phyloP scores from a whole-genome alignment of 2,113 vertebrate species.

The Carollia perspicillata region DNA sequence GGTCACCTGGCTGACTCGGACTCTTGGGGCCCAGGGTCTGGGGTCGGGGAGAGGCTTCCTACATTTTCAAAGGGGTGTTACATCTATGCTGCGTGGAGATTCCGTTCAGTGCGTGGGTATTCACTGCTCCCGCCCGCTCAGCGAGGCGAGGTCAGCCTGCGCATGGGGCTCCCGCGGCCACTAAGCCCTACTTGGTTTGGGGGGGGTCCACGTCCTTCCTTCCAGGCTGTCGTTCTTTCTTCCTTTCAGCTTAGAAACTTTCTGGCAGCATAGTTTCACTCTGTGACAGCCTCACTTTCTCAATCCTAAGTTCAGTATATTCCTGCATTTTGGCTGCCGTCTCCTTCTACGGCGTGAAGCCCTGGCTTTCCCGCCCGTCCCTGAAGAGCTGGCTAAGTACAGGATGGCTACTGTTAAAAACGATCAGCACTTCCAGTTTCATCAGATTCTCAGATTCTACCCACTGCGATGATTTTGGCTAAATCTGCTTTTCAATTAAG shows the following conservation, averaged over 20 bases:
- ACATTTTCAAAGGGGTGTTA: background rate
- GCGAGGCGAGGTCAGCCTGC: no score
- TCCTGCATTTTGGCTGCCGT: no score
- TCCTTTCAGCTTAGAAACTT: background rate
- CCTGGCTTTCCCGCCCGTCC: background rate
- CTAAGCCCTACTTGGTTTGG: background rate
- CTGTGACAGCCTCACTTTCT: background rate
- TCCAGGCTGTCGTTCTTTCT: background rate
- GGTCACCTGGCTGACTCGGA: background rate
- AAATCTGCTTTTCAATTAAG: background rate
- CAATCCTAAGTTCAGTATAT: background rate
- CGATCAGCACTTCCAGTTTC: background rate
- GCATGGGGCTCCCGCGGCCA: background rate
- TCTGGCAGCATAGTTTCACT: background rate
- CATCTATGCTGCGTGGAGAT: rapidly evolving
- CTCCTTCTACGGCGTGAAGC: background rate
- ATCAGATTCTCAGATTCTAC: background rate
- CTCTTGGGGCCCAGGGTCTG: background rate
- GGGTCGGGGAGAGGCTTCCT: background rate
- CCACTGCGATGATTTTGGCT: background rate
- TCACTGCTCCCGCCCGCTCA: rapidly evolving
- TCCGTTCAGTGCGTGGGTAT: rapidly evolving
- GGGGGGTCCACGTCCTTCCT: background rate
- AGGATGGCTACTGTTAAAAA: background rate
- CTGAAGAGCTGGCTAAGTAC: background rate